These are phyloP conservation scores for Carcina quercana DNA, from an alignment of 2,888 invertebrate species.

Conservation along the genomic window DNA sequence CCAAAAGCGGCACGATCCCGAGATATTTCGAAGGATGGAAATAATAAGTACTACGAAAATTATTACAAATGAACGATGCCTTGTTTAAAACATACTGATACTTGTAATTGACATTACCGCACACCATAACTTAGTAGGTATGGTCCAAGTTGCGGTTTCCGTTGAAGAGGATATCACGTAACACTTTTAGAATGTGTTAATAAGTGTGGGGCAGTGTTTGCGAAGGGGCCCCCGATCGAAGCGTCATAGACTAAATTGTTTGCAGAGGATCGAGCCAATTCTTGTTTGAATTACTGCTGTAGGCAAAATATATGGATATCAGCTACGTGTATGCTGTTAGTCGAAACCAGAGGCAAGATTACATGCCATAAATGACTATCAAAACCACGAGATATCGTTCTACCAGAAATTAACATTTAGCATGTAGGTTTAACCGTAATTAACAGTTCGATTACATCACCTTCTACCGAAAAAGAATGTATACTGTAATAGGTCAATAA, in stretches of 20 bases:
- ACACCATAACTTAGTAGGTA: too few species aligned
- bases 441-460: too few species aligned
- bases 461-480: too few species aligned
- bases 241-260: slow-evolving; percentile 7
- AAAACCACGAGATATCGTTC: background rate
- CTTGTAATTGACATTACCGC: too few species aligned
- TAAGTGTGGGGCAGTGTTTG: slow-evolving; percentile 29
- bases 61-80: too few species aligned
- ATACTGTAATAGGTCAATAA: too few species aligned
- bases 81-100: too few species aligned
- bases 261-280: background rate
- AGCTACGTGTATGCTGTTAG: background rate
- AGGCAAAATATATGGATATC: background rate
- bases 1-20: too few species aligned
- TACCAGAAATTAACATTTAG: background rate
- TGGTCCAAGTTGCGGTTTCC: slow-evolving; percentile 7
- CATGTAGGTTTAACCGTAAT: background rate
- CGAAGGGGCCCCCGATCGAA: slow-evolving; percentile 21
- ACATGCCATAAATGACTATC: background rate
- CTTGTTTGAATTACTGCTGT: background rate
- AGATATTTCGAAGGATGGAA: too few species aligned
- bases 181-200: slow-evolving; percentile 25
- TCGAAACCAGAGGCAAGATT: background rate
- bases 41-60: too few species aligned
- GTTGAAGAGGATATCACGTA: slow-evolving; percentile 5